A percentile compares a stretch with the other conserved stretches of the same genome.
Conservation (phyloP, 2,113 vertebrate species). For the Entelurus aequoreus region DNA sequence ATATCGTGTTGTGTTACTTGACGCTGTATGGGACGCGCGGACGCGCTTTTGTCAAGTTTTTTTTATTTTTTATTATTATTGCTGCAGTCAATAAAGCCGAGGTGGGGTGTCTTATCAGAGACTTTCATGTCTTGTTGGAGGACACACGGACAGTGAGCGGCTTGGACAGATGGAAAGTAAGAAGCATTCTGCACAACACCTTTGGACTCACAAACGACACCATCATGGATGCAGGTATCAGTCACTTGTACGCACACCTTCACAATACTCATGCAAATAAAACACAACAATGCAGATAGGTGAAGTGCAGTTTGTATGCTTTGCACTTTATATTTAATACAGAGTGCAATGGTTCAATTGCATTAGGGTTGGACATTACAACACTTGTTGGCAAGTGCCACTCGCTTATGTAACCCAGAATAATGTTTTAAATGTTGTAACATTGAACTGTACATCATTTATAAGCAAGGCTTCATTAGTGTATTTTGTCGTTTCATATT, state of each 20-base stretch:
- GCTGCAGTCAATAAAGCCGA: conserved; percentile 3
- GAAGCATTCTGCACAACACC: conserved; percentile 1
- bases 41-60: background rate
- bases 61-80: background rate
- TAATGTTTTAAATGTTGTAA: too few species aligned
- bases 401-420: too few species aligned
- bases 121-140: background rate
- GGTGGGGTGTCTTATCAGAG: conserved; percentile 1
- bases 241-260: background rate
- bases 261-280: too few species aligned
- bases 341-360: too few species aligned
- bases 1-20: background rate
- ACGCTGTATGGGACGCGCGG: background rate
- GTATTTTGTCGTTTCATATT: too few species aligned
- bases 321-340: too few species aligned
- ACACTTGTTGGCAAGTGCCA: too few species aligned
- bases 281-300: too few species aligned
- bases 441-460: too few species aligned
- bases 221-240: conserved; percentile 5
- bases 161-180: conserved; percentile 3
- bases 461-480: too few species aligned
- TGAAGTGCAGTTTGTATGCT: too few species aligned
- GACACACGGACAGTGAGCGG: background rate
- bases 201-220: conserved; percentile 4
- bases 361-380: too few species aligned